These are phyloP conservation scores for Neoniphon sammara DNA, from an alignment of 2,797 vertebrate genomes.

Conservation along the genomic window DNA sequence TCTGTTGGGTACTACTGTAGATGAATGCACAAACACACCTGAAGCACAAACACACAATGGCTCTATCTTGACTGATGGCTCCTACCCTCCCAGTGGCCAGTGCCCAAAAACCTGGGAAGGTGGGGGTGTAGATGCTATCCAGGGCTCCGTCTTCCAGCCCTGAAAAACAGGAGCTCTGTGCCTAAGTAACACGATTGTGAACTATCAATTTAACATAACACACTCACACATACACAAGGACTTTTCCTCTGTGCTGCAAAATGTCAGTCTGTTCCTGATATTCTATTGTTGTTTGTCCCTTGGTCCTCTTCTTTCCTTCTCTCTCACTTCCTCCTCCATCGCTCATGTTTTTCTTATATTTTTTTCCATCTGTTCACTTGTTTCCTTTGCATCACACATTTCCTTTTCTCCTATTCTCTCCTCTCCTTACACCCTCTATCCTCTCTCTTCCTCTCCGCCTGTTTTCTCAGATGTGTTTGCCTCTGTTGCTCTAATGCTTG, in stretches of 20 bases:
- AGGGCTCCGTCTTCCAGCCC: slow-evolving; percentile 35
- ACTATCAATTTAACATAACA: background rate
- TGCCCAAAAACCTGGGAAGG: slow-evolving; percentile 15
- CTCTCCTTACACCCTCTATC: slow-evolving; percentile 14
- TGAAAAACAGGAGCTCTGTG: slow-evolving; percentile 21
- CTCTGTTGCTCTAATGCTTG: slow-evolving; percentile 66
- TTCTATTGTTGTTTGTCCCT: background rate
- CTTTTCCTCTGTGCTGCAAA: background rate
- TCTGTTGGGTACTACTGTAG: too few relatives aligned
- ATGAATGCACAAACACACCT: too few relatives aligned
- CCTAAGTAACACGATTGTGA: background rate
- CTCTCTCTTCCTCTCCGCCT: slow-evolving; percentile 27
- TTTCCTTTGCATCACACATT: slow-evolving; percentile 28
- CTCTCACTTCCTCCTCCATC: background rate
- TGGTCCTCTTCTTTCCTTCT: background rate
- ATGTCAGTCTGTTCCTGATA: background rate
- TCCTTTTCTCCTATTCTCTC: slow-evolving; percentile 1
- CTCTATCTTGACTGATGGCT: too few relatives aligned
- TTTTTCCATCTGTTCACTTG: background rate
- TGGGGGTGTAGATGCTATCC: slow-evolving; percentile 8
- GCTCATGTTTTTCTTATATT: background rate
- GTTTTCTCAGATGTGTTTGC: slow-evolving; percentile 38
- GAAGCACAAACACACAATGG: too few relatives aligned
- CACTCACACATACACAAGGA: background rate
- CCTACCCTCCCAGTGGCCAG: too few relatives aligned